Base-by-base conservation (phyloP, 2,888 invertebrate genomes). In the Himalopsyche anomala region DNA sequence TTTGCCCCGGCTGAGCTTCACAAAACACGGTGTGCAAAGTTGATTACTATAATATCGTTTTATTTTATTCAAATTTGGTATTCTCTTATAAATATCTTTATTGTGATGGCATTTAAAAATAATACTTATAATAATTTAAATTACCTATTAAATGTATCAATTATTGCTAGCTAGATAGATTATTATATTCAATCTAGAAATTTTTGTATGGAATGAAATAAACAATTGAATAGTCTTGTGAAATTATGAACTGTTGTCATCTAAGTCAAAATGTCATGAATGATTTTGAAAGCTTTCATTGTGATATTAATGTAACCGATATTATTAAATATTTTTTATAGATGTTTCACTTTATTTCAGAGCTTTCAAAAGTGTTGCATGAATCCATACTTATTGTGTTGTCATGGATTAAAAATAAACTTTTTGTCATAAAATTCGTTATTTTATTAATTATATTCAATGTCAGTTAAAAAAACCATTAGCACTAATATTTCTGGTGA, bases 291-390 rank as follows among this genome's bases (percentile, higher is more conserved):
- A 36, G 74, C 74, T 74, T 74, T 74, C 74, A 36, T 74, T 74
- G 74, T 74, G 74, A 74, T 74, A 74, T 36, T 74, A 74, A 74
- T 38, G 15, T 74, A 74, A 74, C 38, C 38, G 15, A 74, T 38
- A 74, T 12, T 38, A 74, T 74, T 28, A 69, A 36, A 74, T 74
- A 38, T 74, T 74, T 51, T 74, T 74, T 74, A 38, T 74, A 74
- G 74, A 38, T 74, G 74, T 74, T 74, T 36, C 74, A 74, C 36
- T 36, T 36, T 74, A 36, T 74, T 74, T 74, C 74, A 74, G 74
- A 36, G 74, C 74, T 74, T 74, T 74, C 74, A 74, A 62, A 62
- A 74, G 28, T 74, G 36, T 36, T 74, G 74, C 74, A 74, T 74
- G 74, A 36, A 74, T 74, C 74, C 74, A 74, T 36, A 38, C 36